Base-by-base conservation (phyloP, 2,888 invertebrate species). In the Drosophila anomalata region DNA sequence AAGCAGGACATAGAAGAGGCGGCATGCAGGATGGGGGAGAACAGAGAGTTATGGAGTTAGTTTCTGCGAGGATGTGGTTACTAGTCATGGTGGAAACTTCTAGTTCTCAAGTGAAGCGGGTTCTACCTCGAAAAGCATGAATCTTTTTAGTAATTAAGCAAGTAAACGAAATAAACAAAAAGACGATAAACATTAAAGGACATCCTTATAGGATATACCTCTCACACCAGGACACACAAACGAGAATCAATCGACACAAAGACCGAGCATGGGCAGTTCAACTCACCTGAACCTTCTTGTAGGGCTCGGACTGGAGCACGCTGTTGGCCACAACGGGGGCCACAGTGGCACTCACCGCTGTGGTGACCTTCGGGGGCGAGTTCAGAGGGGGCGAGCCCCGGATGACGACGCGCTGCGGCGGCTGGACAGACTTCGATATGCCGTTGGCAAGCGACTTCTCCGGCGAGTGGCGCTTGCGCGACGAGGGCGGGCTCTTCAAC, bases 261-360 rank as follows among this genome's bases (percentile, higher is more conserved):
- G n/a, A n/a, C n/a, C n/a, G n/a, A n/a, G n/a, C n/a, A n/a, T n/a
- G n/a, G n/a, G n/a, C n/a, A n/a, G n/a, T n/a, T n/a, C n/a, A 29
- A 75, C 85, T 56, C 66, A 87, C 87, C 87, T 88, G 87, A 48
- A 89, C 86, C 63, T 87, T 85, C 57, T 83, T 85, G 56, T 84
- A 88, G 8, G 87, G 87, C 62, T 86, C 89, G 22, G 88, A 78
- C 48, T 76, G 80, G 39, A 75, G 68, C 26, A 79, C 70, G 5
- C 78, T 79, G 3, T 75, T 67, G 47, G 73, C 70, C 47, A 77
- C 60, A 4, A 81, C 41, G 24, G 78, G 70, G 39, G 74, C 60
- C 58, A 36, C 11, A 9, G 22, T 67, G 31, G 41, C 12, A 8
- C 11, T n/a, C 8, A 14, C 12, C 5, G 42, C 24, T 1, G 41